Evolutionary conservation across 2,797 vertebrate genomes (phyloP).

Genomic region (Lacerta viridis): DNA sequence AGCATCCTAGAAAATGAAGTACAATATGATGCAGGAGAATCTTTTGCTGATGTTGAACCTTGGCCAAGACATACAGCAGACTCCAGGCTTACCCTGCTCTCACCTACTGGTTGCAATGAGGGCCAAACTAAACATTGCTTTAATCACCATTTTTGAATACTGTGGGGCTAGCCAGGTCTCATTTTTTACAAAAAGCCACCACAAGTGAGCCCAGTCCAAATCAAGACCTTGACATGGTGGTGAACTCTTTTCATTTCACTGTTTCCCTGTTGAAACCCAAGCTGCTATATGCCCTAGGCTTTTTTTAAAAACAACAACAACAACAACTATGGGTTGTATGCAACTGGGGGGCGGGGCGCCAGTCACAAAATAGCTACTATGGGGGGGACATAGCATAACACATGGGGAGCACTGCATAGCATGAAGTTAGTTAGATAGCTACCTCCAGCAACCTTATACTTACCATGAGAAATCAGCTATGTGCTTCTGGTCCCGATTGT

Average conservation of each 20-base stretch:
- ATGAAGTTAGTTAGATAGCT: no score
- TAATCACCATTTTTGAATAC: constrained; percentile 4
- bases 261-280: background rate
- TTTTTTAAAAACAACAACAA: background rate
- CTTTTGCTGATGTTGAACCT: background rate
- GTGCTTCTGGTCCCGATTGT: no score
- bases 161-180: background rate
- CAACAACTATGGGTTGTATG: background rate
- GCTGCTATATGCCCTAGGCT: background rate
- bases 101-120: no score
- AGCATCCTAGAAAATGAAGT: background rate
- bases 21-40: background rate
- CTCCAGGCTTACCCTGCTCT: background rate
- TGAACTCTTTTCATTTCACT: background rate
- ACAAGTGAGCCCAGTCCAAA: background rate
- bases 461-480: no score
- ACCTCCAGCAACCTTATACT: no score
- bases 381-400: no score
- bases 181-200: background rate
- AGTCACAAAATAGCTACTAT: no score
- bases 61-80: background rate
- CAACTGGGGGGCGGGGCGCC: background rate
- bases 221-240: background rate
- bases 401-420: no score
- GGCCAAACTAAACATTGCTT: background rate